These are phyloP conservation scores for Cheumatopsyche charites DNA, from an alignment of 1,140 invertebrate genomes.

Conservation along the genomic window DNA sequence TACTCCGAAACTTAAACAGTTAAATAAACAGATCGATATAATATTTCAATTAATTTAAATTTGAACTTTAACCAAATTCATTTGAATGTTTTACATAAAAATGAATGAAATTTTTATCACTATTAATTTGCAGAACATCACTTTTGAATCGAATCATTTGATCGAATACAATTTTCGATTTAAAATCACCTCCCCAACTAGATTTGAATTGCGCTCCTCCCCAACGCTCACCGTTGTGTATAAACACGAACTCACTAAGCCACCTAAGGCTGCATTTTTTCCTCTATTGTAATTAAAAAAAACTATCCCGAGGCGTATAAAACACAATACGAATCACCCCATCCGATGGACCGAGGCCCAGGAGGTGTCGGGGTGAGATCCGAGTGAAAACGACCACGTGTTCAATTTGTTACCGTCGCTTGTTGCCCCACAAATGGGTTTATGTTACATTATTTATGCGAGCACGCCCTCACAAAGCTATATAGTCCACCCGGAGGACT, in stretches of 20 bases:
- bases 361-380: constrained; percentile 14
- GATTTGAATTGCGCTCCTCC: background rate
- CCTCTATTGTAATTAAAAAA: constrained; percentile 44
- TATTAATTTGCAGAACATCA: too few relatives aligned
- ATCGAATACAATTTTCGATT: too few relatives aligned
- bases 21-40: too few relatives aligned
- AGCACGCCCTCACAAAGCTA: constrained; percentile 43
- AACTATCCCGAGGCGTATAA: constrained; percentile 23
- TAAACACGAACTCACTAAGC: constrained; percentile 45
- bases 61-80: too few relatives aligned
- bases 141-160: too few relatives aligned
- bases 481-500: constrained; percentile 34
- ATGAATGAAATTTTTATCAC: too few relatives aligned
- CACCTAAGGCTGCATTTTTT: constrained; percentile 49
- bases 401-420: constrained; percentile 45
- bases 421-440: constrained; percentile 48
- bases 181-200: background rate
- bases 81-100: too few relatives aligned
- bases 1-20: too few relatives aligned
- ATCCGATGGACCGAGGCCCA: too few relatives aligned
- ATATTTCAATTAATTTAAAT: too few relatives aligned
- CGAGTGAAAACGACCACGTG: constrained; percentile 48
- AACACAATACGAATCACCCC: too few relatives aligned
- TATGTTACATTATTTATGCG: constrained; percentile 49
- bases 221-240: constrained; percentile 26